Conservation (phyloP, 2,888 invertebrate genomes). For the Microplitis deprimator region DNA sequence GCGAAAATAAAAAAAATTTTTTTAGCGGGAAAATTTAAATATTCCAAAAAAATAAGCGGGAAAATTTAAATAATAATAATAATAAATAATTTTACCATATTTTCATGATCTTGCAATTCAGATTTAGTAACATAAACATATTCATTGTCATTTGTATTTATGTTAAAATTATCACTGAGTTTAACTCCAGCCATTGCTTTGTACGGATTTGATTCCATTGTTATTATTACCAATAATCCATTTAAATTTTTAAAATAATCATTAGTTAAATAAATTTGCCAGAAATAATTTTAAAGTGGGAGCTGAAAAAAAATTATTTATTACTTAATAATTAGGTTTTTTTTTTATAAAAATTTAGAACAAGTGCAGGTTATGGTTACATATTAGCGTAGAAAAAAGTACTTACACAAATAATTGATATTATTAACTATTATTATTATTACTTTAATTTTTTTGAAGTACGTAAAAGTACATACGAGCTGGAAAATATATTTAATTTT, state of each 20-base stretch:
- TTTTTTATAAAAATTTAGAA: too few relatives aligned
- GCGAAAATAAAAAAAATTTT: not conserved
- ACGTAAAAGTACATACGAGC: not conserved
- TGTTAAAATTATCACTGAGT: not conserved
- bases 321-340: too few relatives aligned
- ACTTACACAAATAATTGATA: too few relatives aligned
- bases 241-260: not conserved
- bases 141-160: slow-evolving; percentile 38
- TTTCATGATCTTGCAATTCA: slow-evolving; percentile 45
- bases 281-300: too few relatives aligned
- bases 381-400: too few relatives aligned
- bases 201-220: not conserved
- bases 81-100: slow-evolving; percentile 49
- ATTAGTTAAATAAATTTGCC: too few relatives aligned
- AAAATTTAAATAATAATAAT: not conserved
- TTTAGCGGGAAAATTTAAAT: not conserved
- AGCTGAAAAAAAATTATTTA: too few relatives aligned
- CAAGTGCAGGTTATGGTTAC: too few relatives aligned
- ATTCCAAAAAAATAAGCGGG: not conserved
- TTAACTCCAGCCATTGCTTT: slow-evolving; percentile 15
- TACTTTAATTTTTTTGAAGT: not conserved
- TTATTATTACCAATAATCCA: not conserved
- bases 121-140: slow-evolving; percentile 49
- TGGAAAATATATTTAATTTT: not conserved
- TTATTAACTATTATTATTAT: too few relatives aligned